These are phyloP conservation scores for Epinotia ramella DNA, from an alignment of 2,888 invertebrate genomes.

Conservation along the genomic window DNA sequence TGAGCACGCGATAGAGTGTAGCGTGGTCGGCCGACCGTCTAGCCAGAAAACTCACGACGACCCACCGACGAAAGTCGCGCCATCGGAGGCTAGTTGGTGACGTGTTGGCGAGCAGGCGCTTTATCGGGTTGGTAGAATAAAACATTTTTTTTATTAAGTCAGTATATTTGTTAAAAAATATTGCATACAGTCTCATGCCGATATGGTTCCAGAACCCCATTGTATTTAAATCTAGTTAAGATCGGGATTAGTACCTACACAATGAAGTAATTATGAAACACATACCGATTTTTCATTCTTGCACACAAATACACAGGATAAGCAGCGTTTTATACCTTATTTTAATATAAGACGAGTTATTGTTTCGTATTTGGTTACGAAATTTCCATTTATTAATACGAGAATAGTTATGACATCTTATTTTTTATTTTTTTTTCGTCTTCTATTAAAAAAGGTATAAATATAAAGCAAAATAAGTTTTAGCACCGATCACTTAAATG, in stretches of 20 bases:
- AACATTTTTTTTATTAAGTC: constrained; percentile 65
- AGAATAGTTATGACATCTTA: background rate
- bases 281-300: constrained; percentile 74
- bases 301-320: constrained; percentile 57
- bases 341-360: constrained; percentile 10
- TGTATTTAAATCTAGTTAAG: constrained; percentile 68
- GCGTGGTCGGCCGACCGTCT: too few species aligned
- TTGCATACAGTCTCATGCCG: constrained; percentile 63
- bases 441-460: constrained; percentile 48
- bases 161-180: constrained; percentile 84
- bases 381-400: background rate
- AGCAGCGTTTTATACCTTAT: constrained; percentile 46
- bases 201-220: constrained; percentile 85
- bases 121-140: constrained; percentile 54
- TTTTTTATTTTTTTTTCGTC: background rate
- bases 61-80: too few species aligned
- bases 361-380: background rate
- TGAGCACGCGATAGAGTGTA: too few species aligned
- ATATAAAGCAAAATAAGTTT: constrained; percentile 48
- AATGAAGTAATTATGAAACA: constrained; percentile 84
- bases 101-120: too few species aligned
- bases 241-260: constrained; percentile 60
- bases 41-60: too few species aligned
- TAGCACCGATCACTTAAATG: constrained; percentile 75
- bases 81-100: too few species aligned